Conservation (phyloP, 2,113 vertebrate species). For the Cercopithecus mona region DNA sequence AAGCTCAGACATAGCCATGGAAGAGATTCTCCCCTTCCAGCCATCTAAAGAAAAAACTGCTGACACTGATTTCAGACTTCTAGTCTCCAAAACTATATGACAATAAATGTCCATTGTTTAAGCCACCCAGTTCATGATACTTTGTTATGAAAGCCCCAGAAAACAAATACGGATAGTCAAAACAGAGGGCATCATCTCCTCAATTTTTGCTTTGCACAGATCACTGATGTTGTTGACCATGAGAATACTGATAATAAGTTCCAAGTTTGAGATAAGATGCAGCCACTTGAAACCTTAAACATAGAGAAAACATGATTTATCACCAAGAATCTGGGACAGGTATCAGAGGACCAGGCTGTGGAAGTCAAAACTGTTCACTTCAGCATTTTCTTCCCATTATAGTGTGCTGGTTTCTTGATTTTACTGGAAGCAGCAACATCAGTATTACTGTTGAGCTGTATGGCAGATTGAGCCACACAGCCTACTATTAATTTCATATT, state of each 20-base stretch:
- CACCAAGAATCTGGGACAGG: background rate
- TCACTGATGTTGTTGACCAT: background rate
- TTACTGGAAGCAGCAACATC: background rate
- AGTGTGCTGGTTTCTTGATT: background rate
- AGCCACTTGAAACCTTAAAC: background rate
- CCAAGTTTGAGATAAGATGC: background rate
- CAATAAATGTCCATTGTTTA: background rate
- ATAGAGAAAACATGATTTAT: constrained; percentile 6
- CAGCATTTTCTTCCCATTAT: background rate
- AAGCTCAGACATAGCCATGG: background rate
- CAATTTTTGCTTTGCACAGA: background rate
- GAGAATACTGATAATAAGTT: background rate
- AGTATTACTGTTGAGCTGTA: background rate
- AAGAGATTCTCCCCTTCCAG: background rate
- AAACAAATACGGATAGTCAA: background rate
- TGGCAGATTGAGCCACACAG: background rate
- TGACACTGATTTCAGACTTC: background rate
- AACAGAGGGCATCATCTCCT: background rate
- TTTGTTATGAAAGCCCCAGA: background rate
- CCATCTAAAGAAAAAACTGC: background rate
- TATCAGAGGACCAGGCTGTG: background rate
- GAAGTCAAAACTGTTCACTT: background rate
- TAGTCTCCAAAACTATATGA: background rate
- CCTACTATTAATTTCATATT: background rate
- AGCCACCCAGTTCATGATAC: background rate